Evolutionary conservation across 2,888 invertebrate species (phyloP).

Genomic region (Gastrophysa polygoni): DNA sequence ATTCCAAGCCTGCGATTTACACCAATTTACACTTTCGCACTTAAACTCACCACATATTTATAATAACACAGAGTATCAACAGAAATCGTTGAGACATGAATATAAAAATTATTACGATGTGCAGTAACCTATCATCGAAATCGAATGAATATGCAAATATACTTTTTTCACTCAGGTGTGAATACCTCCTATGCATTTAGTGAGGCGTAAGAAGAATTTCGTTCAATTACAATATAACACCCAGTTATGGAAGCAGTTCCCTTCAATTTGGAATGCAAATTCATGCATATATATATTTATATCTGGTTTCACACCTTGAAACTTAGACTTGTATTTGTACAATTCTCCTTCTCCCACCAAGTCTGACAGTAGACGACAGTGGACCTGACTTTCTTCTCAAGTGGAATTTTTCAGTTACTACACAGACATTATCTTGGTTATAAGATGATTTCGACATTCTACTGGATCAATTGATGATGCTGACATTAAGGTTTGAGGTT

Average conservation of each 20-base stretch:
- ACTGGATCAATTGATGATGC: no score
- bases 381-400: no score
- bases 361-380: no score
- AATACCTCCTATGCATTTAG: constrained; percentile 11
- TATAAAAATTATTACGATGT: not conserved
- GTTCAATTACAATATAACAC: not conserved
- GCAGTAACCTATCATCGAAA: constrained; percentile 5
- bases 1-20: not conserved
- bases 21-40: constrained; percentile 1
- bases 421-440: no score
- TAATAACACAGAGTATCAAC: constrained; percentile 1
- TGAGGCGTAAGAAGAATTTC: not conserved
- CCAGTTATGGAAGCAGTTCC: not conserved
- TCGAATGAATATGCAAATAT: constrained; percentile 26
- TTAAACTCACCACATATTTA: not conserved
- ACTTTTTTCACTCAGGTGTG: constrained; percentile 33
- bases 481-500: no score
- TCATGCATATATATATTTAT: no score
- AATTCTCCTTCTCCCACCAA: no score
- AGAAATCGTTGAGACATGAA: not conserved
- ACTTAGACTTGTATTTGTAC: no score
- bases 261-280: not conserved
- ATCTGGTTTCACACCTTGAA: not conserved
- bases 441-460: no score
- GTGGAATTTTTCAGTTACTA: no score